A percentile compares a stretch with the other conserved stretches of the same genome.
Conservation (phyloP, 2,888 invertebrate genomes). For the Minunthozetes semirufus region DNA sequence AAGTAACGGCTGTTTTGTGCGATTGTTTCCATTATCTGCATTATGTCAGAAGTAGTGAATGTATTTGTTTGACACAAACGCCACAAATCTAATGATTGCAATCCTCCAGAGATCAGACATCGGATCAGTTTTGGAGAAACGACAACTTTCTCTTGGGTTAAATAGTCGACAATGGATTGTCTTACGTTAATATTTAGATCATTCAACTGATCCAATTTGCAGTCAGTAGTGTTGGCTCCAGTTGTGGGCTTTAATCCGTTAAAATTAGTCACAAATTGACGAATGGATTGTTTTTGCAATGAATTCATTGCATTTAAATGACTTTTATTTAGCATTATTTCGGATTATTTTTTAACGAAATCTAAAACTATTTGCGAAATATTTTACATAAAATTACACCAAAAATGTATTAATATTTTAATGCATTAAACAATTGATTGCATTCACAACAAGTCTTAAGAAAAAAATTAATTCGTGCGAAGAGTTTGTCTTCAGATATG, state of each 20-base stretch:
- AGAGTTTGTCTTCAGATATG: neutral
- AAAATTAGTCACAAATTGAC: neutral
- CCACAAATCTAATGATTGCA: slow-evolving; percentile 34
- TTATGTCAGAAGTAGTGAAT: slow-evolving; percentile 27
- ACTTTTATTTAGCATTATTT: neutral
- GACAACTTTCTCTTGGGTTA: slow-evolving; percentile 37
- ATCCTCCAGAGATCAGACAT: slow-evolving; percentile 28
- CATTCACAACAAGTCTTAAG: neutral
- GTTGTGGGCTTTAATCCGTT: neutral
- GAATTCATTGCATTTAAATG: slow-evolving; percentile 11
- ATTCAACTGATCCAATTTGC: neutral
- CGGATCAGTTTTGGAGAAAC: slow-evolving; percentile 29
- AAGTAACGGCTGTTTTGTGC: neutral
- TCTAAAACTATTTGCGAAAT: neutral
- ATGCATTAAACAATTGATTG: neutral
- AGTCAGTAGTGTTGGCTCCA: neutral
- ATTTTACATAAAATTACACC: neutral
- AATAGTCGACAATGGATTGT: slow-evolving; percentile 40
- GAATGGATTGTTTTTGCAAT: neutral
- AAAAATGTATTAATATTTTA: neutral
- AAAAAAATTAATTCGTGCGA: neutral
- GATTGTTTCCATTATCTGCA: slow-evolving; percentile 17
- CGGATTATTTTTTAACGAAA: neutral
- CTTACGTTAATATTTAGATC: slow-evolving; percentile 37
- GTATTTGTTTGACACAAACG: slow-evolving; percentile 29